These are phyloP conservation scores for Brevimyrus niger DNA, from an alignment of 2,113 vertebrate genomes.

Conservation along the genomic window DNA sequence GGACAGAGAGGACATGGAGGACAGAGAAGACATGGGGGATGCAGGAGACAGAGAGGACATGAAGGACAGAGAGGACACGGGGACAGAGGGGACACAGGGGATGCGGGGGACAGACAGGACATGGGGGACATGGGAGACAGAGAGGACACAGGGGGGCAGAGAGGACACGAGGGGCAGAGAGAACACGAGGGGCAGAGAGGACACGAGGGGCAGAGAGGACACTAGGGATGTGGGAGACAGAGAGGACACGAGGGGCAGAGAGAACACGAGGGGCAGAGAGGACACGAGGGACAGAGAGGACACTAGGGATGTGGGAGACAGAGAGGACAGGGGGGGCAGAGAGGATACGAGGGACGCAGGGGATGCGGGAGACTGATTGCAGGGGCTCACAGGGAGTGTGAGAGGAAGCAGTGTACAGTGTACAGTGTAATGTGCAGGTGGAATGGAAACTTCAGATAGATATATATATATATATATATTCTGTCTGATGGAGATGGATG, in stretches of 20 bases:
- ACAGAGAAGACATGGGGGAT: not conserved
- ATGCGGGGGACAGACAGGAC: no score
- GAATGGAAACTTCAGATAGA: not conserved
- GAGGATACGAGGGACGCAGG: not conserved
- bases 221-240: not conserved
- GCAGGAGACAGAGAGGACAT: no score
- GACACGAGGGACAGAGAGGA: no score
- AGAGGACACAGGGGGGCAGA: not conserved
- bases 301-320: no score
- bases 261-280: no score
- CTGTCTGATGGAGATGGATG: not conserved
- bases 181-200: not conserved
- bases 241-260: not conserved
- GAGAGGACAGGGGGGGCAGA: not conserved
- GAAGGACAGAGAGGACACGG: not conserved
- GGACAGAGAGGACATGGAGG: not conserved
- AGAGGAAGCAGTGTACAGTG: not conserved
- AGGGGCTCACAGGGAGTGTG: not conserved
- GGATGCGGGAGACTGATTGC: not conserved
- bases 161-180: no score
- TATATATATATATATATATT: not conserved
- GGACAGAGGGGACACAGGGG: no score
- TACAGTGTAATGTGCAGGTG: not conserved
- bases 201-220: no score
- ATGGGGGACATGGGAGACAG: no score